Base-by-base conservation (phyloP, 2,888 invertebrate species). In the Mongoloraphidia duomilia region DNA sequence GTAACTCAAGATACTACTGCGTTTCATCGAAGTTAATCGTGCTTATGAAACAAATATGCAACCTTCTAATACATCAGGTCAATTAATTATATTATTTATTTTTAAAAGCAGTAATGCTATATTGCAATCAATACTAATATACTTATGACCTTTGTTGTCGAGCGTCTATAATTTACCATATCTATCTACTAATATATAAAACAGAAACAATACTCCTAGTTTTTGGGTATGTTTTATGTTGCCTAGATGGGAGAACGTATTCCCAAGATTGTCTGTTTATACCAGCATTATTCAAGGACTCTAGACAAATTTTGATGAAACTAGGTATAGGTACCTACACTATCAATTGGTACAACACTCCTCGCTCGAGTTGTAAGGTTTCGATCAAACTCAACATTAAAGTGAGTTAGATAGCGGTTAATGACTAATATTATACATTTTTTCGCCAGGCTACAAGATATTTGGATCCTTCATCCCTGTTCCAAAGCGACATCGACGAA, bases 401-500 rank as follows among this genome's bases (percentile, higher is more conserved):
- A 17, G 4, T 17, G 17, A 17, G 4, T 17, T 17, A 17, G 17
- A 4, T 17, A 17, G 17, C 11, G 8, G 34, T 43, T 41, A 36
- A 10, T 47, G 34, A 34, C 39, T 34, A 37, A 51, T 39, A 13
- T 46, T 38, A n/a, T n/a, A n/a, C n/a, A n/a, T 53, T 51, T 55
- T 52, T 47, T 53, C 75, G 71, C 49, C 60, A 90, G 87, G 91
- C 90, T 0, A 84, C 87, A 61, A 80, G 82, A 59, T 95, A 85
- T 66, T 73, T 95, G 57, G 94, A 94, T 62, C 91, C 94, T 1
- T 80, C 84, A 3, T 89, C 94, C 1, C 77, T 95, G 51, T 95
- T 96, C 63, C 94, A 94, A 64, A 91, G 91, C 56, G 95, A 95
- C 59, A 86, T 93, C 40, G 93, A 93, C 62, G 95, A 95, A 71